Evolutionary conservation across 2,113 vertebrate genomes (phyloP), one percentile per base, ranked within the genome.

Genomic region (Brachirus orientalis): DNA sequence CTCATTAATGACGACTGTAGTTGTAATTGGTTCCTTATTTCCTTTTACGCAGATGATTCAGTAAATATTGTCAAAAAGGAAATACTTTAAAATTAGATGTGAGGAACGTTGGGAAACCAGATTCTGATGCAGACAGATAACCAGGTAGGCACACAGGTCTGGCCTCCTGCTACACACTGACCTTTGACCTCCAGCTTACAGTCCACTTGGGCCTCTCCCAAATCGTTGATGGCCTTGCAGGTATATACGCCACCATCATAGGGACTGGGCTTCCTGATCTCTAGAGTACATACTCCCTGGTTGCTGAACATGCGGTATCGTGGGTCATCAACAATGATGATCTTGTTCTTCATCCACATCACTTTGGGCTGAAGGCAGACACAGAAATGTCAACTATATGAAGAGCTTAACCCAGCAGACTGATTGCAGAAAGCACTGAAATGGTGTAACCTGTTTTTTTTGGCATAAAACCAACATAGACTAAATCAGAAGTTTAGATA

Each of bases 171-270:
- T 62, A 59, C 71, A 67, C 50, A 61, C 94, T 92, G 92, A 99
- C 97, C 97, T 99, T 96, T 98, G 63, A 99, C 95, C 88, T 99
- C 98, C 85, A 99, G 92, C 85, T 99, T 99, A 91, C 96, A 98
- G 0, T 98, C 96, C 69, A 98, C 96, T 71, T 95, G 95, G 78
- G 94, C 97, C 20, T 96, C 94, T 18, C 98, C 98, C 1, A 98
- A 94, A 2, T 90, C 90, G 13, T 99, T 99, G 89, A 95, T 90
- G 1, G 97, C 98, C 72, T 88, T 94, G 92, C 98, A 99, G 74
- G 90, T 90, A 81, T 99, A 99, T 11, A 94, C 89, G 3, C 95
- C 98, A 11, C 98, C 97, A 0, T 99, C 98, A 0, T 96, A 99
- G n/a, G 96, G 95, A 70, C 92, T 96, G 56, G 98, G 98, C 63